Evolutionary conservation across 2,113 vertebrate species (phyloP).

Genomic region (Melierax canorus): DNA sequence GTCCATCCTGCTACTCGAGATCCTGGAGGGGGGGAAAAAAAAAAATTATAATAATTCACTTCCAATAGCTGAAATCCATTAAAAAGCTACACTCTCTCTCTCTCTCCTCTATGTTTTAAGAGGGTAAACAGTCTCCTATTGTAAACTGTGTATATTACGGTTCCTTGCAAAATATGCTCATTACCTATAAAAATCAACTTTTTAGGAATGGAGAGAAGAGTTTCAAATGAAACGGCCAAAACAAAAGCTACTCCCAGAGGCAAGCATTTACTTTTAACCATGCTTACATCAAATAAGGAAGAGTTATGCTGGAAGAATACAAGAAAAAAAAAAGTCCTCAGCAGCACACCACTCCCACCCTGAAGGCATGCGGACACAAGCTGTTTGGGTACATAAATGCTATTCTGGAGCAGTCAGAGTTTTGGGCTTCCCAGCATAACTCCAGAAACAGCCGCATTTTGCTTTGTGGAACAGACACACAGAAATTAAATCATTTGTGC

Average conservation of each 20-base stretch:
- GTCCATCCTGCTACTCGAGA: slow-evolving; percentile 54
- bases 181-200: not conserved
- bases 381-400: not conserved
- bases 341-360: accelerated
- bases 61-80: not conserved
- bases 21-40: not conserved
- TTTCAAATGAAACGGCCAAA: not conserved
- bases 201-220: not conserved
- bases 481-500: not conserved
- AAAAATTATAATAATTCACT: not conserved
- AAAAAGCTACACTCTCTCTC: not conserved
- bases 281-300: not conserved
- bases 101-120: not conserved
- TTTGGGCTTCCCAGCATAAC: not conserved
- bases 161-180: not conserved
- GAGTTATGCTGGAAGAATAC: not conserved
- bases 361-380: accelerated
- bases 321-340: not conserved
- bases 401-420: not conserved
- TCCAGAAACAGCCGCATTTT: not conserved
- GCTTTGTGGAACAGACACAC: not conserved
- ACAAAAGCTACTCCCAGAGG: not conserved
- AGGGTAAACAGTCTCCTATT: not conserved
- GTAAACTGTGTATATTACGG: accelerated
- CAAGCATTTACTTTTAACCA: not conserved